Conservation (phyloP, 2,113 vertebrate genomes). For the Alouatta palliata region DNA sequence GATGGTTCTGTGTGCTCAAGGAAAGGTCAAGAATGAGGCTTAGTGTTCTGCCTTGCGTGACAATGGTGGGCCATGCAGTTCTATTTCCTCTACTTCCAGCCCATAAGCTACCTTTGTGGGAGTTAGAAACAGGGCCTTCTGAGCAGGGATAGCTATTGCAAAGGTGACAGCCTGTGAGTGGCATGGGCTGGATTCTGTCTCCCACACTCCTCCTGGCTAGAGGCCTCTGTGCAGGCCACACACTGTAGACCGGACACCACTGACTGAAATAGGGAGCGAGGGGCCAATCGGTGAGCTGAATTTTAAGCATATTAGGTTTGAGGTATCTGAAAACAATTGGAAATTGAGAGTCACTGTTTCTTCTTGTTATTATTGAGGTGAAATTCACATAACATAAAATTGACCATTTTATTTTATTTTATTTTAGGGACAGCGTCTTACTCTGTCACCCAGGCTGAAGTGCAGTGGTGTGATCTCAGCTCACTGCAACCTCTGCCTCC, state of each 20-base stretch:
- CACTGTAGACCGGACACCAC: background rate
- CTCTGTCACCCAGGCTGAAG: too few species aligned
- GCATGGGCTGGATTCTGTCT: background rate
- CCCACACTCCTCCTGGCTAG: background rate
- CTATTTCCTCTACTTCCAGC: background rate
- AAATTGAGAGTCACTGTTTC: background rate
- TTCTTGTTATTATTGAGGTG: background rate
- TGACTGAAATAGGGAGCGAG: background rate
- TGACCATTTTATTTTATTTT: background rate
- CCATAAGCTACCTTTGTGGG: background rate
- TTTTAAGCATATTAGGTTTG: background rate
- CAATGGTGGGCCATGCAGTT: background rate
- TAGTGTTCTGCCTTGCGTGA: background rate
- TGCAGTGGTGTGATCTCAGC: too few species aligned
- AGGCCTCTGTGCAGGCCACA: rapidly evolving
- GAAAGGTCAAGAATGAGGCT: background rate
- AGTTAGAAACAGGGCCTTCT: background rate
- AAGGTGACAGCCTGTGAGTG: background rate
- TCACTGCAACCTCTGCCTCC: too few species aligned
- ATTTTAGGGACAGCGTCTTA: too few species aligned
- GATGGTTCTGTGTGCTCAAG: background rate
- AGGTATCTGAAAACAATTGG: background rate
- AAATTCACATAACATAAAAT: background rate
- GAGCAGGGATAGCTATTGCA: background rate
- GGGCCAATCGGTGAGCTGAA: background rate